Percentiles rank a stretch among this genome's conserved stretches.
Conservation (phyloP, 2,888 invertebrate species). For the Volucella bombylans region DNA sequence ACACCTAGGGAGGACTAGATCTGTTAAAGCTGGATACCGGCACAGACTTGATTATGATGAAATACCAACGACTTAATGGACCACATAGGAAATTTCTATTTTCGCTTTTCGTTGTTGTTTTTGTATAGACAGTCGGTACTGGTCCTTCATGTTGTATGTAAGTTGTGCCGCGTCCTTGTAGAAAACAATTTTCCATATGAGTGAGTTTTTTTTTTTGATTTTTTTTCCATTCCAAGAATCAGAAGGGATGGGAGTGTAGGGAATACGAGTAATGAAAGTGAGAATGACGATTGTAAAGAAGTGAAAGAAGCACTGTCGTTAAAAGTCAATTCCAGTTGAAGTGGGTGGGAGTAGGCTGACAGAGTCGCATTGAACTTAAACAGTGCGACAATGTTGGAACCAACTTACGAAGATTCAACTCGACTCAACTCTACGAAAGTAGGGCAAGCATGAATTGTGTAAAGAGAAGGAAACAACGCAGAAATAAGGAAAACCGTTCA, state of each 20-base stretch:
- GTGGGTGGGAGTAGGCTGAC: not conserved
- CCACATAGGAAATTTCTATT: conserved; percentile 69
- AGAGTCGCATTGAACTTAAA: conserved; percentile 16
- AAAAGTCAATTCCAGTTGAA: conserved; percentile 52
- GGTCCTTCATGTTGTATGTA: conserved; percentile 2
- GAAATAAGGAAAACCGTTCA: conserved; percentile 38
- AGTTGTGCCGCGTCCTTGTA: not conserved
- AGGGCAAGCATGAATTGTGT: not conserved
- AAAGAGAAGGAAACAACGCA: conserved; percentile 1
- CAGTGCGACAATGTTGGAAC: not conserved
- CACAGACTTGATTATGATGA: conserved; percentile 68
- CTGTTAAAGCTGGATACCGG: not conserved
- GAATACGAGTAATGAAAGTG: conserved; percentile 43
- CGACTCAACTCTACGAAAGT: not conserved
- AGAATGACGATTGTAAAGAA: conserved; percentile 28
- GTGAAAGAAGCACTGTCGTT: conserved; percentile 22
- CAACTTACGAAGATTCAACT: not conserved
- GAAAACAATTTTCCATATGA: conserved; percentile 69
- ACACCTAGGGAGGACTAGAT: conserved; percentile 17
- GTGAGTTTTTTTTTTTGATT: conserved; percentile 19
- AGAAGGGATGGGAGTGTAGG: not conserved
- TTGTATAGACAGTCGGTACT: no score
- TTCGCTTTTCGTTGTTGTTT: conserved; percentile 37
- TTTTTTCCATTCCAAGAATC: conserved; percentile 11
- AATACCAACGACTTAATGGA: conserved; percentile 71